Evolutionary conservation across 2,113 vertebrate genomes (phyloP).

Genomic region (Hippocampus zosterae): DNA sequence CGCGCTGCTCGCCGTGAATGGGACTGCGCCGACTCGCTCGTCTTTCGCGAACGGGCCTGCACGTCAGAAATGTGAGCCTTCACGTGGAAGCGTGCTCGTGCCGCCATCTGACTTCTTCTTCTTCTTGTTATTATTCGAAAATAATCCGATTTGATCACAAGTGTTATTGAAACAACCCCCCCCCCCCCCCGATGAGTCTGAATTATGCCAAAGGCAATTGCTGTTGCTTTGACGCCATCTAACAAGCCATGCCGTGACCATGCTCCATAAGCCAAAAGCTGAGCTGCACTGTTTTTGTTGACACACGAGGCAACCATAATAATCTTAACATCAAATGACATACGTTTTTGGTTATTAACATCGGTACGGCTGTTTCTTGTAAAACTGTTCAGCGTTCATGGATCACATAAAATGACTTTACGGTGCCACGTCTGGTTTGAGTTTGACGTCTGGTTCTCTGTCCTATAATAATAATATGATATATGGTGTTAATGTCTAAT

Average conservation of each 20-base stretch:
- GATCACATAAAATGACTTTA: background rate
- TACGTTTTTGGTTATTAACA: background rate
- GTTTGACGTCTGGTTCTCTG: too few species aligned
- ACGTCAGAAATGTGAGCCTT: conserved; percentile 46
- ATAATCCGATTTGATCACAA: too few species aligned
- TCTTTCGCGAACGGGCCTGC: conserved; percentile 35
- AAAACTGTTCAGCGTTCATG: background rate
- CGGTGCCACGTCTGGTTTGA: too few species aligned
- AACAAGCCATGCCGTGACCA: too few species aligned
- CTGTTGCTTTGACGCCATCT: too few species aligned
- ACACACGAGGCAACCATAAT: background rate
- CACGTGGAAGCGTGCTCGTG: conserved; percentile 32
- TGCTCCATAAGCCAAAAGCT: too few species aligned
- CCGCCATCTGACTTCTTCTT: too few species aligned
- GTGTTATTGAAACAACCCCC: too few species aligned
- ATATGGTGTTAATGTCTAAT: background rate
- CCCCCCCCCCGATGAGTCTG: too few species aligned
- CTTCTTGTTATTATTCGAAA: background rate
- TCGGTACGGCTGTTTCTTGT: background rate
- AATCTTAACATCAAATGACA: background rate
- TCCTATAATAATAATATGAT: too few species aligned
- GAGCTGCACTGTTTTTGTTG: too few species aligned
- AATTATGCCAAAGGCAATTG: background rate
- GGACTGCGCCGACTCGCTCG: conserved; percentile 40
- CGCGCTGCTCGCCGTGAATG: conserved; percentile 43